These are phyloP conservation scores for Anableps anableps DNA, from an alignment of 2,797 vertebrate genomes.

Conservation along the genomic window DNA sequence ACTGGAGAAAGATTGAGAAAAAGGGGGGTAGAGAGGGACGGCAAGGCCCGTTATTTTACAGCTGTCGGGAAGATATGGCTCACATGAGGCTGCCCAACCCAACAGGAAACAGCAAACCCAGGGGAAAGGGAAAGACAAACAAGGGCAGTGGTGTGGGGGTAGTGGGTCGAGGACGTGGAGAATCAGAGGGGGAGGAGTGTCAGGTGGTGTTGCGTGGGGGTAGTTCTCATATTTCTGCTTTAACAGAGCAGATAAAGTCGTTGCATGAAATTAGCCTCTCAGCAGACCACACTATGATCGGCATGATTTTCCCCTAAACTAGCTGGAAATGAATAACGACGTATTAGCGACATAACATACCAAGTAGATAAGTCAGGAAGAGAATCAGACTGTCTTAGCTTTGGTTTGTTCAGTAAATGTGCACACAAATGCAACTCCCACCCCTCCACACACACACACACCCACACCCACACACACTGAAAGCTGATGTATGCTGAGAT, in stretches of 20 bases:
- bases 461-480: slow-evolving; percentile 17
- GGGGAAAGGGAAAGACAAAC: slow-evolving; percentile 86
- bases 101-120: slow-evolving; percentile 83
- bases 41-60: slow-evolving; percentile 79
- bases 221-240: slow-evolving; percentile 75
- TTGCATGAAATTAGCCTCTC: slow-evolving; percentile 68
- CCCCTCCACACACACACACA: not conserved
- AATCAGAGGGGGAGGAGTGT: slow-evolving; percentile 70
- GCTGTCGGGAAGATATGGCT: slow-evolving; percentile 84
- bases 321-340: slow-evolving; percentile 1
- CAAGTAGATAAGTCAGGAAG: slow-evolving; percentile 4
- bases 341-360: slow-evolving; percentile 28
- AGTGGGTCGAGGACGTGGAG: slow-evolving; percentile 47
- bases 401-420: slow-evolving; percentile 51
- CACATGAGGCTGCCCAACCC: slow-evolving; percentile 83
- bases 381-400: slow-evolving; percentile 22
- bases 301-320: slow-evolving; percentile 23
- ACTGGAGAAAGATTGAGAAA: slow-evolving; percentile 47
- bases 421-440: not conserved
- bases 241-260: slow-evolving; percentile 74
- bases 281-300: slow-evolving; percentile 49
- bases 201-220: slow-evolving; percentile 75
- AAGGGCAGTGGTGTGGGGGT: slow-evolving; percentile 78
- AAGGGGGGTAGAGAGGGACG: slow-evolving; percentile 55
- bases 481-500: slow-evolving; percentile 44